A percentile compares a stretch with the other conserved stretches of the same genome.
phyloP scores from a whole-genome alignment of 2,113 vertebrate species.

The Salminus brasiliensis region DNA sequence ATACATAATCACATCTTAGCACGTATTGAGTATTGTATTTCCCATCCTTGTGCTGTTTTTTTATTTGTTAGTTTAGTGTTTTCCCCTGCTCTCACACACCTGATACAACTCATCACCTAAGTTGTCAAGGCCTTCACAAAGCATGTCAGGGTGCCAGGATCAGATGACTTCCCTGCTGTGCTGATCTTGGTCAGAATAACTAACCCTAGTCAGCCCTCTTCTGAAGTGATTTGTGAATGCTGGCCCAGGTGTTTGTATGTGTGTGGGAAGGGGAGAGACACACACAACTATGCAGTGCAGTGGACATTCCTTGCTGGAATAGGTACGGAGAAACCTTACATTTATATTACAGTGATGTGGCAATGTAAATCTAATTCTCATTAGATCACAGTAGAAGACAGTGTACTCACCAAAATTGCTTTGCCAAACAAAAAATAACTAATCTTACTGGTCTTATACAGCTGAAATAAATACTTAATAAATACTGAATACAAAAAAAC shows the following conservation, averaged over 20 bases:
- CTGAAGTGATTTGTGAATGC: neutral
- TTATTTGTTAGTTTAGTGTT: neutral
- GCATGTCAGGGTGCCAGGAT: conserved; percentile 3
- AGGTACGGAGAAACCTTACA: neutral
- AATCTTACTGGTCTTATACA: too few species aligned
- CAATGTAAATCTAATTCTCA: too few species aligned
- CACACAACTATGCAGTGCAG: neutral
- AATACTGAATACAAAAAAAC: too few species aligned
- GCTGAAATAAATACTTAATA: too few species aligned
- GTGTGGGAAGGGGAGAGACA: neutral
- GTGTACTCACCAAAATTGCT: too few species aligned
- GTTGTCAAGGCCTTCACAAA: conserved; percentile 1
- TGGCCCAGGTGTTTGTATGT: neutral
- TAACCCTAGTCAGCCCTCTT: neutral
- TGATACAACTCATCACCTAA: conserved; percentile 10
- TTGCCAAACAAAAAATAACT: too few species aligned
- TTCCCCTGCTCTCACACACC: neutral
- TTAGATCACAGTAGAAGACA: too few species aligned
- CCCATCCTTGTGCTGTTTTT: too few species aligned
- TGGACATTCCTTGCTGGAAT: neutral
- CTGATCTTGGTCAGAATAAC: neutral
- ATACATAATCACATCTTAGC: too few species aligned
- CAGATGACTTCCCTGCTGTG: conserved; percentile 2
- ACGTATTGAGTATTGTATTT: too few species aligned
- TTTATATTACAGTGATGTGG: too few species aligned